These are phyloP conservation scores for Lithobates pipiens DNA, from an alignment of 2,797 vertebrate species.

Conservation along the genomic window DNA sequence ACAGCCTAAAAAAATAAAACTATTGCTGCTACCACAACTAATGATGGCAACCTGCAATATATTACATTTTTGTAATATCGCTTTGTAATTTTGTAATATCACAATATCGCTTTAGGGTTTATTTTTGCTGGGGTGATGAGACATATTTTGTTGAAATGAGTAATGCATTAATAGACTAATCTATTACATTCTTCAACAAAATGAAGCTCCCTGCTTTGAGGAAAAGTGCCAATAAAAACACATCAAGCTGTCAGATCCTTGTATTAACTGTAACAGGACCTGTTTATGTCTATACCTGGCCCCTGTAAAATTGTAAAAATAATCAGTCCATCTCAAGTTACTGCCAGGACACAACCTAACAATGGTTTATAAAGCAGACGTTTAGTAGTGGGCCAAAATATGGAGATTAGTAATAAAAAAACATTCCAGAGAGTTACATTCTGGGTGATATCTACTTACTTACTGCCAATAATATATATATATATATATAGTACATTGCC, in stretches of 20 bases:
- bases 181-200: background rate
- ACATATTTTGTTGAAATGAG: too few relatives aligned
- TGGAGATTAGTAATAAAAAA: conserved; percentile 5
- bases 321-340: conserved; percentile 1
- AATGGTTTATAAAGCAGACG: background rate
- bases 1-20: too few relatives aligned
- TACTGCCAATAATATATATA: background rate
- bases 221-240: background rate
- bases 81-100: too few relatives aligned
- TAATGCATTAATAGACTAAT: background rate
- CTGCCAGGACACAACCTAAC: conserved; percentile 3
- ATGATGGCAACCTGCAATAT: too few relatives aligned
- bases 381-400: background rate
- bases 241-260: background rate
- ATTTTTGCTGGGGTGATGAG: too few relatives aligned
- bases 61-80: too few relatives aligned
- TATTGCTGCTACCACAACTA: too few relatives aligned
- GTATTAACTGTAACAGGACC: background rate
- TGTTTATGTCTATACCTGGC: background rate
- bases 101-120: too few relatives aligned
- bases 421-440: background rate
- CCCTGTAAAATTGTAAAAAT: conserved; percentile 8
- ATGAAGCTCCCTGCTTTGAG: background rate
- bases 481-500: conserved; percentile 60
- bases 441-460: conserved; percentile 6